Base-by-base conservation (phyloP, 2,113 vertebrate genomes). In the Puma concolor region DNA sequence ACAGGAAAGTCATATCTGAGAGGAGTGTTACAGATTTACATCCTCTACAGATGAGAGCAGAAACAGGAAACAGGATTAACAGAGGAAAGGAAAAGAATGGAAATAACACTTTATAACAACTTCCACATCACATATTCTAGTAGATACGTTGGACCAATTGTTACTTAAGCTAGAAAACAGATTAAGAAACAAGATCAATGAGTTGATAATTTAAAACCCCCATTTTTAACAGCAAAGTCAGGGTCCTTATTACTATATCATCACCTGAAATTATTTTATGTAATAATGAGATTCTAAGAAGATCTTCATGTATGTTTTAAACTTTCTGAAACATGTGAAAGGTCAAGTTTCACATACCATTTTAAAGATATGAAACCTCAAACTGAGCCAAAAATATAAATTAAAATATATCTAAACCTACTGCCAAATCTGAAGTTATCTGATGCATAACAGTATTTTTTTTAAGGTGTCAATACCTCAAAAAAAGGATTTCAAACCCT, bases 61-160 rank as follows among this genome's bases (percentile, higher is more conserved):
- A 94, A 96, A 84, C 3, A 72, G 23, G 2, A 66, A 38, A 74
- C 15, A 27, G 27, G 63, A 57, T 88, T 88, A 84, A 88, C 38
- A 31, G 13, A 74, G 29, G 44, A 88, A 15, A 12, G 67, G 33
- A 29, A 11, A 44, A 63, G 44, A 76, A 91, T 21, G n/a, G 64
- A 94, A 74, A 31, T 79, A 94, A 60, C 31, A 67, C 50, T 81
- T 93, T 93, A 76, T 50, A 90, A n/a, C 27, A 91, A 91, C 48
- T 80, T 97, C 57, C 52, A 52, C 50, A 31, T 36, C 50, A 38
- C 2, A 10, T 84, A 67, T 16, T 84, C 57, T 66, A 85, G 50
- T 25, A 90, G 14, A 36, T 63, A 71, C 7, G 63, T 5, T 41
- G 14, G 25, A 66, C 50, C 15, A 66, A 54, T 25, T 67, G 54